Percentiles rank a stretch among this genome's conserved stretches.
phyloP scores from a whole-genome alignment of 2,113 vertebrate genomes.

The Crocuta crocuta region DNA sequence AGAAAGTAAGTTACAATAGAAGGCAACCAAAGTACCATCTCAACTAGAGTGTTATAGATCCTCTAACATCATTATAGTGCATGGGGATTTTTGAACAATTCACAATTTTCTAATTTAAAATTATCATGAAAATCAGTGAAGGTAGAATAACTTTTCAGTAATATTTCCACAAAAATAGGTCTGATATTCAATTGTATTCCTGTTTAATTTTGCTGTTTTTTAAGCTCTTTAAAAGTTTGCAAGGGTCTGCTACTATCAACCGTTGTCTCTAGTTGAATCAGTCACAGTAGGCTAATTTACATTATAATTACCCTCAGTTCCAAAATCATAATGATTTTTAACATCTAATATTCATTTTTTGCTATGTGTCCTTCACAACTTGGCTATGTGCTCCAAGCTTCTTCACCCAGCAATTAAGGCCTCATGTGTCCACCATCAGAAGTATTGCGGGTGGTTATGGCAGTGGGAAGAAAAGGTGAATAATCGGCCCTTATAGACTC shows the following conservation, averaged over 20 bases:
- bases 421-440: background rate
- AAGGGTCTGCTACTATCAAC: background rate
- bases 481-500: background rate
- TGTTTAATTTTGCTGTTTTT: background rate
- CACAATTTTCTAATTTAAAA: background rate
- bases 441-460: background rate
- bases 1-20: background rate
- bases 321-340: background rate
- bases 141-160: background rate
- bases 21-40: background rate
- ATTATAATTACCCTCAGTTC: background rate
- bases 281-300: background rate
- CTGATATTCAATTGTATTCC: background rate
- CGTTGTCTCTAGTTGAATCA: background rate
- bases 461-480: background rate
- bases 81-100: background rate
- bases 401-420: background rate
- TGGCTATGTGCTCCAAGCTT: background rate
- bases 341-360: background rate
- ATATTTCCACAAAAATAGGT: background rate
- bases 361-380: background rate
- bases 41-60: background rate
- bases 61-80: background rate
- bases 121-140: background rate
- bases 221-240: background rate